Conservation (phyloP, 2,888 invertebrate species). For the Stenoptilia bipunctidactyla region DNA sequence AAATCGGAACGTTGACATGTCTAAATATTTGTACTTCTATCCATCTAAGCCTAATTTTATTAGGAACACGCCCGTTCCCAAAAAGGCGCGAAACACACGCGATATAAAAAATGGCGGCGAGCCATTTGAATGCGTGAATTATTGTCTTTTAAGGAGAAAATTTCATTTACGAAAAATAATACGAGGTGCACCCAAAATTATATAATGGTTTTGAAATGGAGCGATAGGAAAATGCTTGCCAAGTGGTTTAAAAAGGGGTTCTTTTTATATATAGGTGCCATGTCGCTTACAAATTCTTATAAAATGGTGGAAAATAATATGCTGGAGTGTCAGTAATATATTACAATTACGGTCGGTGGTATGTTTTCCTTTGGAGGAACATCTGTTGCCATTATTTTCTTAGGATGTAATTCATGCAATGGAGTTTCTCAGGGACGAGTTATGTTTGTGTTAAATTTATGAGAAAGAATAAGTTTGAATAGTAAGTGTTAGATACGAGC, state of each 20-base stretch:
- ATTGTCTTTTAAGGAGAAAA: slow-evolving; percentile 64
- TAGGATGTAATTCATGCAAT: too few species aligned
- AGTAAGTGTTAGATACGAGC: too few species aligned
- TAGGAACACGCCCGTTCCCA: slow-evolving; percentile 66
- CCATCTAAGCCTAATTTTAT: slow-evolving; percentile 62
- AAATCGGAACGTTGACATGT: slow-evolving; percentile 11
- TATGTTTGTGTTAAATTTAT: too few species aligned
- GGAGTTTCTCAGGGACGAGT: too few species aligned
- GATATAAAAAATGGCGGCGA: slow-evolving; percentile 68
- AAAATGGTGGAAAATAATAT: not conserved
- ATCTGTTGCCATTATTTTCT: too few species aligned
- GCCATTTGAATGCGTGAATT: slow-evolving; percentile 70
- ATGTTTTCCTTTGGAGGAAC: too few species aligned
- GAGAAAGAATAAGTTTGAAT: too few species aligned
- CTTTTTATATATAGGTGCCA: not conserved
- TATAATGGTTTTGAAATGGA: slow-evolving; percentile 38
- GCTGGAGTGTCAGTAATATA: slow-evolving; percentile 4
- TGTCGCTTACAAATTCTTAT: not conserved
- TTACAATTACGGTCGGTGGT: not conserved
- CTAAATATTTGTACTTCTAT: slow-evolving; percentile 35
- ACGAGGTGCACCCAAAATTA: slow-evolving; percentile 32
- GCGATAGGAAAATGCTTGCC: slow-evolving; percentile 21
- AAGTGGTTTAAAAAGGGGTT: slow-evolving; percentile 11
- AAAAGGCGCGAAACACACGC: slow-evolving; percentile 72
- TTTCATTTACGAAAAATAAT: slow-evolving; percentile 56